These are phyloP conservation scores for Chelon auratus DNA, from an alignment of 2,797 vertebrate species.

Conservation along the genomic window DNA sequence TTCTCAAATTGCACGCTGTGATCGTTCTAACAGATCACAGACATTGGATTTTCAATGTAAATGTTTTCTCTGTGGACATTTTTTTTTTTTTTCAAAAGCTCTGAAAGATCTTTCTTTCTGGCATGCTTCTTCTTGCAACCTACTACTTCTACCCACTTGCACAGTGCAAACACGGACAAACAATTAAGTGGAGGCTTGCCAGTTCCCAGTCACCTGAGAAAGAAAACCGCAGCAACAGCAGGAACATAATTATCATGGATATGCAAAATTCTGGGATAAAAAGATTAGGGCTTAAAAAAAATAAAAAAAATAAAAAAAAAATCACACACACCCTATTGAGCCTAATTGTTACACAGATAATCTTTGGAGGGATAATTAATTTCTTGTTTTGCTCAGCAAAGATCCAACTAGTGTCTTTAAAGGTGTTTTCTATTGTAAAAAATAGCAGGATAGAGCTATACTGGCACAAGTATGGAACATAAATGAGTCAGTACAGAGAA, in stretches of 20 bases:
- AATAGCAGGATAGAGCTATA: background rate
- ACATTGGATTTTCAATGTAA: too few relatives aligned
- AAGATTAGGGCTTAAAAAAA: too few relatives aligned
- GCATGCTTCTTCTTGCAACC: constrained; percentile 25
- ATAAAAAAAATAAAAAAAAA: too few relatives aligned
- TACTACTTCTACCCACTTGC: constrained; percentile 42
- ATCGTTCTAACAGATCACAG: too few relatives aligned
- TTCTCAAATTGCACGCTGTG: too few relatives aligned
- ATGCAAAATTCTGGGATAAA: background rate
- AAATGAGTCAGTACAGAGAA: background rate
- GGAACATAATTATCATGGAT: background rate
- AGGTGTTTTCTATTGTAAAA: background rate
- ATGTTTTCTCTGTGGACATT: background rate
- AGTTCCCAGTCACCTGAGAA: background rate
- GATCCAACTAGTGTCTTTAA: background rate
- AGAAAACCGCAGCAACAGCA: background rate
- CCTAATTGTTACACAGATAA: background rate
- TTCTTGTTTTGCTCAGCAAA: constrained; percentile 1
- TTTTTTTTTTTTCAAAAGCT: constrained; percentile 6
- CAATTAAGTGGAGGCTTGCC: constrained; percentile 21
- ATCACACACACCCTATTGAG: background rate
- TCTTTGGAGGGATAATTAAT: constrained; percentile 6
- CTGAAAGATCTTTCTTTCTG: constrained; percentile 40
- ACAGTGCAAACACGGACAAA: constrained; percentile 10
- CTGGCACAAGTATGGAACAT: too few relatives aligned